Evolutionary conservation across 2,888 invertebrate genomes (phyloP), one percentile per base, ranked within the genome.

Genomic region (Calameuta pallipes): DNA sequence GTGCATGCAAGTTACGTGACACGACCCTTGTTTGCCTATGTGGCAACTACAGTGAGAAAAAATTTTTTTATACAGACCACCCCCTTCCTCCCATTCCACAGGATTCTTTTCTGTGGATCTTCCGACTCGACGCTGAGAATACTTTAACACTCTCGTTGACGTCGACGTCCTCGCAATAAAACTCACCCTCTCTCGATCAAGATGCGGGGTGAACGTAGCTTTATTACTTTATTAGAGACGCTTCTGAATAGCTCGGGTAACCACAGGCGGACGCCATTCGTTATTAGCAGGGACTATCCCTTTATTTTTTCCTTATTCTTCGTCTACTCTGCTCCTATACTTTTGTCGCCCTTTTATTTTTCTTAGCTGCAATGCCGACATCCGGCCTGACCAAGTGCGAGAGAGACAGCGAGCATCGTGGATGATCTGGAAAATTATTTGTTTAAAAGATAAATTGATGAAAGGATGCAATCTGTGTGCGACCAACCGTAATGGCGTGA

Each of bases 401-500:
- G 9, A 23, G 56, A 9, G 56, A 9, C 56, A 23, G 56, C 23
- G 56, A 23, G 41, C 9, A 23, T 56, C 56, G 23, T 23, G 56
- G 56, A 56, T 23, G 71, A 82, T 85, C 86, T 81, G 85, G 80
- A 82, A 87, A 87, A 87, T 86, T 86, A 85, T 86, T 83, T 82
- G 80, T 77, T 80, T 76, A 82, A 84, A 84, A 84, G 84, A 82
- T 81, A 85, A 85, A 85, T 85, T 83, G 30, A 56, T 75, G n/a
- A 33, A 75, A 78, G 85, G 79, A 82, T 82, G 85, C 83, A 87
- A 87, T 87, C 82, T 84, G 83, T 82, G 84, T 85, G 85, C 82
- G 87, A 85, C 82, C 81, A 82, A 79, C 87, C 86, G 78, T 87
- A 86, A 86, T 84, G 80, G 83, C 83, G 86, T 56, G 83, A 86